Evolutionary conservation across 2,888 invertebrate genomes (phyloP).

Genomic region (Callimorpha dominula): DNA sequence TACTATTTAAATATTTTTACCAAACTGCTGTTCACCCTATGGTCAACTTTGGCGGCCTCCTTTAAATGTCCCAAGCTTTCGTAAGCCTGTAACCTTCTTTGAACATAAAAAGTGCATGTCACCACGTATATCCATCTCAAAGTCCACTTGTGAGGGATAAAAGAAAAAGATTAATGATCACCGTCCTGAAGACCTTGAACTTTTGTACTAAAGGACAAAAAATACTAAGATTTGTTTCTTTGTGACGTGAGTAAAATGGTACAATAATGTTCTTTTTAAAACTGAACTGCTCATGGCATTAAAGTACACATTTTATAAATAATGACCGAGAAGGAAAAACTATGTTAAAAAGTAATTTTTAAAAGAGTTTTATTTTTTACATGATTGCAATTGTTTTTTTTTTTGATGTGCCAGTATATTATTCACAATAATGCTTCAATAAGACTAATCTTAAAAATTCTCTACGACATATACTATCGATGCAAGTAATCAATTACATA

Average conservation of each 20-base stretch:
- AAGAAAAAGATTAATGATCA: constrained; percentile 39
- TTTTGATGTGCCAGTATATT: no score
- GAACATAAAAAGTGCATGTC: constrained; percentile 19
- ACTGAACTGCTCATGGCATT: not conserved
- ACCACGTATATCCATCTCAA: constrained; percentile 20
- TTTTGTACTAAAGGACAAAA: constrained; percentile 4
- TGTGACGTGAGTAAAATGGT: not conserved
- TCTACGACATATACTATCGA: no score
- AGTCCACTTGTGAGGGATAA: constrained; percentile 26
- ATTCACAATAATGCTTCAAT: no score
- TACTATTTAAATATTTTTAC: no score
- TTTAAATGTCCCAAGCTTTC: not conserved
- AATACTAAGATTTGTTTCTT: not conserved
- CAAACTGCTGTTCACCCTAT: no score
- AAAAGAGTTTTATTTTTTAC: not conserved
- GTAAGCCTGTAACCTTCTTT: not conserved
- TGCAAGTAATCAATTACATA: no score
- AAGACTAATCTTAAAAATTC: no score
- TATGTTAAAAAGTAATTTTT: no score
- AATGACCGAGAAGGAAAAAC: not conserved
- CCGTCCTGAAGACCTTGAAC: constrained; percentile 33
- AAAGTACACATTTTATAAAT: not conserved
- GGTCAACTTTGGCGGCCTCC: no score
- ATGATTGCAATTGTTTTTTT: not conserved
- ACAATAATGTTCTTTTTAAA: no score